Evolutionary conservation across 2,113 vertebrate genomes (phyloP).

Genomic region (Danionella cerebrum): DNA sequence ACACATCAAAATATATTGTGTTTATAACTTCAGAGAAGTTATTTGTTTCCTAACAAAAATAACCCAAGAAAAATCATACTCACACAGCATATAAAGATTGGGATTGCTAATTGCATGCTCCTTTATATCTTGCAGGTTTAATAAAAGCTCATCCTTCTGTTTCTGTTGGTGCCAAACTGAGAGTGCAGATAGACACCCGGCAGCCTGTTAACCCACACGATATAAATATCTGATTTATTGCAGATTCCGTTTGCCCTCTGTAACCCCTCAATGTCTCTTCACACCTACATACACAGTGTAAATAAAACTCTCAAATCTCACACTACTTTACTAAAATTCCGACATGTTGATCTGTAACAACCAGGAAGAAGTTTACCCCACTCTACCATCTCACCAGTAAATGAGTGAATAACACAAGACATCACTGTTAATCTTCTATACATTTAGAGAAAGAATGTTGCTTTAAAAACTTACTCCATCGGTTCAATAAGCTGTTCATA

Average conservation of each 20-base stretch:
- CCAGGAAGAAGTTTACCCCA: no score
- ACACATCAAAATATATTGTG: no score
- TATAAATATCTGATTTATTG: slow-evolving; percentile 31
- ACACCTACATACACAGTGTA: neutral
- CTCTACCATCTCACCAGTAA: no score
- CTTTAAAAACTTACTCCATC: slow-evolving; percentile 39
- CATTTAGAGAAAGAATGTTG: neutral
- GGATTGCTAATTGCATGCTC: no score
- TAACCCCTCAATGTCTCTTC: neutral
- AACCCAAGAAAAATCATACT: no score
- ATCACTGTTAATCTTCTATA: no score
- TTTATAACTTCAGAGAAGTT: no score
- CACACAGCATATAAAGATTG: no score
- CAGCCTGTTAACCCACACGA: neutral
- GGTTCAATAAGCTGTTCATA: slow-evolving; percentile 39
- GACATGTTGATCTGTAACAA: neutral
- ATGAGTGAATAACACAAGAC: no score
- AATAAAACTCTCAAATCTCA: neutral
- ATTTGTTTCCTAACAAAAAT: no score
- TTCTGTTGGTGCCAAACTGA: neutral
- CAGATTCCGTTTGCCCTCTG: neutral
- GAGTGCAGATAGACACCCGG: neutral
- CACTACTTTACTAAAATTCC: neutral
- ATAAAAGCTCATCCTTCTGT: neutral
- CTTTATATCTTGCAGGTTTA: no score